phyloP scores from a whole-genome alignment of 1,140 invertebrate species.

The Trichoplusia ni region DNA sequence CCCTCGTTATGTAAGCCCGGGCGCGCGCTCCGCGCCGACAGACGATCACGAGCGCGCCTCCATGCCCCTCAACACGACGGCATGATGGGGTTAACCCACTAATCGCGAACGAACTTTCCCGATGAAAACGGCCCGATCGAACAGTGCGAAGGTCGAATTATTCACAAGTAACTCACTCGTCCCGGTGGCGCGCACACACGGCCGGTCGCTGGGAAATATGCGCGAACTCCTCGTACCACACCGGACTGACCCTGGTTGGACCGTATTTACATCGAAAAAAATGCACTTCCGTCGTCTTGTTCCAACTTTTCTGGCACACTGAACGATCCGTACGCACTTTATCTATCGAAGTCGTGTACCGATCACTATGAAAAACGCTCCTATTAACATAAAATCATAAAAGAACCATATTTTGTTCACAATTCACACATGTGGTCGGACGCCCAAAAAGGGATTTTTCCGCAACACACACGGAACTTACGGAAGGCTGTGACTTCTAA shows the following conservation, averaged over 20 bases:
- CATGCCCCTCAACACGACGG: slow-evolving; percentile 73
- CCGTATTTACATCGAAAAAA: slow-evolving; percentile 81
- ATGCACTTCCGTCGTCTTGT: slow-evolving; percentile 74
- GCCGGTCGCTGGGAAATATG: slow-evolving; percentile 47
- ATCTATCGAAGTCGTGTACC: slow-evolving; percentile 58
- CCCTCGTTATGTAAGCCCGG: slow-evolving; percentile 76
- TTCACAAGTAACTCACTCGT: slow-evolving; percentile 32
- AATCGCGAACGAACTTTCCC: slow-evolving; percentile 61
- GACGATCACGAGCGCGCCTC: slow-evolving; percentile 79
- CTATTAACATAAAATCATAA: slow-evolving; percentile 70
- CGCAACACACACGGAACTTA: slow-evolving; percentile 80
- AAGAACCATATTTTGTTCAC: slow-evolving; percentile 79
- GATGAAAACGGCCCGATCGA: slow-evolving; percentile 48
- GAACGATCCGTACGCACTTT: slow-evolving; percentile 57
- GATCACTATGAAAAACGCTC: slow-evolving; percentile 56
- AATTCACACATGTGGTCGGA: slow-evolving; percentile 82
- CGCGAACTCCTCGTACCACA: slow-evolving; percentile 68
- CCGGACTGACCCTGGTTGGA: slow-evolving; percentile 75
- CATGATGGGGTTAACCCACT: slow-evolving; percentile 71
- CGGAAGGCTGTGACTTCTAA: slow-evolving; percentile 80
- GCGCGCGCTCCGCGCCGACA: slow-evolving; percentile 78
- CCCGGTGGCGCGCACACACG: slow-evolving; percentile 23
- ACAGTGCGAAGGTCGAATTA: slow-evolving; percentile 58
- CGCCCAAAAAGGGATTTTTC: slow-evolving; percentile 83
- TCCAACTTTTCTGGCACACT: slow-evolving; percentile 68